Percentiles rank a stretch among this genome's conserved stretches.
These are phyloP conservation scores for Chloroclystis v-ata DNA, from an alignment of 2,888 invertebrate genomes.

Conservation along the genomic window DNA sequence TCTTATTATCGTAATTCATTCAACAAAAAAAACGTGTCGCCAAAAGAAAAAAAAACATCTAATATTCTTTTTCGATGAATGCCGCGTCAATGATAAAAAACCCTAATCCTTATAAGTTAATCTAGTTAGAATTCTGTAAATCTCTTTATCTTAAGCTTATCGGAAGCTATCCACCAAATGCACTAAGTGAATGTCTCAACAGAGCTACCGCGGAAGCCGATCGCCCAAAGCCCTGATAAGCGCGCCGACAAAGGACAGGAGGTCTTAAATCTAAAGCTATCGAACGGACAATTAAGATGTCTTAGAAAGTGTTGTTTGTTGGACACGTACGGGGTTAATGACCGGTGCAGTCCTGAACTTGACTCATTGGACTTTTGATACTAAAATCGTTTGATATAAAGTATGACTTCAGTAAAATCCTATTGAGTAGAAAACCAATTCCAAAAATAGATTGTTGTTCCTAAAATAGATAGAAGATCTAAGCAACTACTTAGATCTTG, in stretches of 20 bases:
- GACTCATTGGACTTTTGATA: too few species aligned
- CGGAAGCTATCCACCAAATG: background rate
- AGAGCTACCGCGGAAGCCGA: slow-evolving; percentile 19
- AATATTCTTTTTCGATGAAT: background rate
- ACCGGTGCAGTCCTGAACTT: too few species aligned
- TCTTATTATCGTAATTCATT: too few species aligned
- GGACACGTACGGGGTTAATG: background rate
- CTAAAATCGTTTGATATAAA: too few species aligned
- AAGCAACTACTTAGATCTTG: too few species aligned
- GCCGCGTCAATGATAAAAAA: background rate
- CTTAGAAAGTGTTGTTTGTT: slow-evolving; percentile 23
- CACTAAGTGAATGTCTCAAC: background rate
- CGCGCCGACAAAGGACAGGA: slow-evolving; percentile 67
- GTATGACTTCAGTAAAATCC: too few species aligned
- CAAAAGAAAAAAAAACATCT: too few species aligned
- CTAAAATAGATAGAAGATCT: too few species aligned
- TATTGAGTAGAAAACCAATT: too few species aligned
- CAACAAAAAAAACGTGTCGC: too few species aligned
- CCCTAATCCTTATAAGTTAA: background rate
- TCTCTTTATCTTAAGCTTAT: slow-evolving; percentile 6
- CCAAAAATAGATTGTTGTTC: too few species aligned
- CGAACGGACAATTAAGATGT: slow-evolving; percentile 71
- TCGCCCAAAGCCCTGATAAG: slow-evolving; percentile 22
- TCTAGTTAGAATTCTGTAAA: slow-evolving; percentile 10
- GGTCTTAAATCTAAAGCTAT: slow-evolving; percentile 71